Evolutionary conservation across 92 coral and sea anemone genomes (phyloP).

Genomic region (Siderastrea siderea): DNA sequence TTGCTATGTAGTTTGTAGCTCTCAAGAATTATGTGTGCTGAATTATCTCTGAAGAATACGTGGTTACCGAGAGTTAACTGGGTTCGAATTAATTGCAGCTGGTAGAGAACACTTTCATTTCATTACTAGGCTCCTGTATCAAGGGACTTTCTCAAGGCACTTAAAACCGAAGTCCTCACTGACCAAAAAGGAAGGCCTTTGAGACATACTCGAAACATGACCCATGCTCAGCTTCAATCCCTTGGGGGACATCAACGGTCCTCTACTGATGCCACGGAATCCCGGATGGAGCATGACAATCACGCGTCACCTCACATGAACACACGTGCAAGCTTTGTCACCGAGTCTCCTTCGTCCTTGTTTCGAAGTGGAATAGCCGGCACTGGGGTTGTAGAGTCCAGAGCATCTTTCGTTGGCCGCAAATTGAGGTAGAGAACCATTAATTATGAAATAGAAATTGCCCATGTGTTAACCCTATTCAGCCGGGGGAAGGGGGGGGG

Average conservation of each 20-base stretch:
- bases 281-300: slow-evolving; percentile 71
- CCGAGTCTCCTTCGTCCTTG: slow-evolving; percentile 76
- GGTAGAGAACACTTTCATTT: neutral
- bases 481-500: too few relatives aligned
- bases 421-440: slow-evolving; percentile 61
- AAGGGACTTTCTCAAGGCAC: slow-evolving; percentile 83
- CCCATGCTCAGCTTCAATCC: slow-evolving; percentile 59
- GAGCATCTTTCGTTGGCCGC: slow-evolving; percentile 40
- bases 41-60: too few relatives aligned
- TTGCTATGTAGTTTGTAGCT: too few relatives aligned
- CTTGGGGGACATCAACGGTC: slow-evolving; percentile 63
- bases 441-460: neutral
- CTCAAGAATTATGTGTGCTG: too few relatives aligned
- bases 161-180: slow-evolving; percentile 65
- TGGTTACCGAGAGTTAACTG: neutral
- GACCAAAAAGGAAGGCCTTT: slow-evolving; percentile 92
- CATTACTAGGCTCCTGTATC: slow-evolving; percentile 75
- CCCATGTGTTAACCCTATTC: too few relatives aligned
- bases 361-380: slow-evolving; percentile 65
- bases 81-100: too few relatives aligned
- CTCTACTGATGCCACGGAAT: slow-evolving; percentile 67
- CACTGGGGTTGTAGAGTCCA: slow-evolving; percentile 61
- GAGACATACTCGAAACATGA: slow-evolving; percentile 76
- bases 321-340: slow-evolving; percentile 69
- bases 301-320: slow-evolving; percentile 79